These are phyloP conservation scores for Halictus rubicundus DNA, from an alignment of 1,140 invertebrate genomes.

Conservation along the genomic window DNA sequence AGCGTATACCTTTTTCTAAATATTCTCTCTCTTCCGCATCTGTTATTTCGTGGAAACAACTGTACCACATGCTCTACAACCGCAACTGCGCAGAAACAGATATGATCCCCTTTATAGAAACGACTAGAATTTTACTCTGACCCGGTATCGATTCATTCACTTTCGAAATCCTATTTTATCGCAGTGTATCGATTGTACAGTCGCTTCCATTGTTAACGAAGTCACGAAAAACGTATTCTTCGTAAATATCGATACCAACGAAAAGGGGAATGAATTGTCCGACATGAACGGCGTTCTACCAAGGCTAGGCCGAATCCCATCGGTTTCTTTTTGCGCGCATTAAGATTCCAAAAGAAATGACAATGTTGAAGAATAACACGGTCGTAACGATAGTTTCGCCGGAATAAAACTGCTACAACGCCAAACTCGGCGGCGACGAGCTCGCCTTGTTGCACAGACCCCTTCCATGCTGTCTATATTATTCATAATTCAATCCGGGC, in stretches of 20 bases:
- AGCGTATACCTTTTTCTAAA: no score
- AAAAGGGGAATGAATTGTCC: neutral
- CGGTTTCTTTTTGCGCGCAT: neutral
- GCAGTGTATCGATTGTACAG: no score
- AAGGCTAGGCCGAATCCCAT: neutral
- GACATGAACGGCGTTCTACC: neutral
- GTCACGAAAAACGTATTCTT: neutral
- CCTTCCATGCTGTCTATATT: no score
- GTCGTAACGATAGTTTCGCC: neutral
- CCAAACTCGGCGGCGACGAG: neutral
- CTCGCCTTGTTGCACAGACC: neutral
- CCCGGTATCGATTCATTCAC: no score
- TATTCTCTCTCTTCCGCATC: no score
- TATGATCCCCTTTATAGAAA: no score
- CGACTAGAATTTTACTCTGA: no score
- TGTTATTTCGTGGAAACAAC: no score
- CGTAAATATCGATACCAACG: neutral
- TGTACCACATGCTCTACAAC: no score
- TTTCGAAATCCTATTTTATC: no score
- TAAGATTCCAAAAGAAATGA: slow-evolving; percentile 2
- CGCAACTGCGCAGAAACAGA: no score
- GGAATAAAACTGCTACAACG: neutral
- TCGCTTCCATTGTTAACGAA: neutral
- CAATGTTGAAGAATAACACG: neutral
- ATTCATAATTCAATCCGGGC: slow-evolving; percentile 29